Percentiles rank a stretch among this genome's conserved stretches.
These are phyloP conservation scores for Pelmatolapia mariae DNA, from an alignment of 2,113 vertebrate genomes.

Conservation along the genomic window DNA sequence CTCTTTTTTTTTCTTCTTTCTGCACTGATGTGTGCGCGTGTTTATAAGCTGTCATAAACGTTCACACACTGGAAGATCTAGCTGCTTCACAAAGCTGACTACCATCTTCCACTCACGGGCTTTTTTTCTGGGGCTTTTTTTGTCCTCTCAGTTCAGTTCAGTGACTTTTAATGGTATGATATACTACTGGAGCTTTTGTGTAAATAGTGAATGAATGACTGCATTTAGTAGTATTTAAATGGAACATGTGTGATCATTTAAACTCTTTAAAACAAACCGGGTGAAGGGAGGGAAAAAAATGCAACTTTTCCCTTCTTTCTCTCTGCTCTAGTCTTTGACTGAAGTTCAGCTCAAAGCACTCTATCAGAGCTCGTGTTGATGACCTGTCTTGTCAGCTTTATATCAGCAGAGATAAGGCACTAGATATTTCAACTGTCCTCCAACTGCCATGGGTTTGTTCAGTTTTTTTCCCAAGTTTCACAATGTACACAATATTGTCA, in stretches of 20 bases:
- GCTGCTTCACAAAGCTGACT: not conserved
- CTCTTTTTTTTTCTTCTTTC: not conserved
- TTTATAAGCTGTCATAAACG: constrained; percentile 36
- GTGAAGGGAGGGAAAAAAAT: not conserved
- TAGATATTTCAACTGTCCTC: constrained; percentile 27
- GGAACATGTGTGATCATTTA: not conserved
- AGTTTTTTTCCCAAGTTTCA: not conserved
- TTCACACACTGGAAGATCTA: not conserved
- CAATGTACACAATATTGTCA: not conserved
- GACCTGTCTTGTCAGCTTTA: constrained; percentile 4
- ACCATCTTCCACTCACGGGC: not conserved
- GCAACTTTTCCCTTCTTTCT: not conserved
- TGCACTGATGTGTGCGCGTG: not conserved
- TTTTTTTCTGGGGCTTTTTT: not conserved
- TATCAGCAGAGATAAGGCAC: constrained; percentile 22
- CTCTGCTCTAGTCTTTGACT: not conserved
- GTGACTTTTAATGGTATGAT: not conserved
- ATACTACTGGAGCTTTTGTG: not conserved
- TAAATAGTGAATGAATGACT: not conserved
- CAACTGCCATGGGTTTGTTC: not conserved
- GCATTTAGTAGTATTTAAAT: not conserved
- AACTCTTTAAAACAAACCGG: not conserved
- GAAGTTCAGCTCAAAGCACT: not conserved
- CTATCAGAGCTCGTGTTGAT: not conserved
- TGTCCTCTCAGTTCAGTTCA: not conserved